These are phyloP conservation scores for Dichetophora obliterata DNA, from an alignment of 2,888 invertebrate species.

Conservation along the genomic window DNA sequence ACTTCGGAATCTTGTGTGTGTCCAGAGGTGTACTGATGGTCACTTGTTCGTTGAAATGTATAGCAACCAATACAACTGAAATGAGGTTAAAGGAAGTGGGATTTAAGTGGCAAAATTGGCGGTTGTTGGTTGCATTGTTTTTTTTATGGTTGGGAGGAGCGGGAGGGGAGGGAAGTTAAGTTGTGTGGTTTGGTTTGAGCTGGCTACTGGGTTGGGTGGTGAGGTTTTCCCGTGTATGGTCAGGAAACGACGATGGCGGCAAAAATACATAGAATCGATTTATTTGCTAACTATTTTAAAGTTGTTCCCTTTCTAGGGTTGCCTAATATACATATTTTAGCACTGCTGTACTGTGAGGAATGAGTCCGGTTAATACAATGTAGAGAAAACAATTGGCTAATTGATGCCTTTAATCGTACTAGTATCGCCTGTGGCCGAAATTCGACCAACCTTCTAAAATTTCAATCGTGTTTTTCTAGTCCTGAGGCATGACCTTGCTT, in stretches of 20 bases:
- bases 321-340: too few species aligned
- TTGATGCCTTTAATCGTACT: too few species aligned
- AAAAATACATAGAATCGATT: slow-evolving; percentile 19
- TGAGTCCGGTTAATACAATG: too few species aligned
- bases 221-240: slow-evolving; percentile 3
- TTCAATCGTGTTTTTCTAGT: too few species aligned
- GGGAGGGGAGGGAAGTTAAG: neutral
- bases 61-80: slow-evolving; percentile 49
- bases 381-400: too few species aligned
- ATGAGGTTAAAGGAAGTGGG: slow-evolving; percentile 67
- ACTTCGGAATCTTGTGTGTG: slow-evolving; percentile 7
- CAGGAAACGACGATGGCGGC: slow-evolving; percentile 14
- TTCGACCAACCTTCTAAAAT: too few species aligned
- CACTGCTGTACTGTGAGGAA: too few species aligned
- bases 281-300: slow-evolving; percentile 1
- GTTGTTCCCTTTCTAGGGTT: too few species aligned
- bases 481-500: too few species aligned
- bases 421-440: too few species aligned
- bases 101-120: slow-evolving; percentile 38
- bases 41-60: slow-evolving; percentile 30
- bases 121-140: slow-evolving; percentile 7
- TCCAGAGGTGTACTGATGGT: slow-evolving; percentile 19
- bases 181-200: neutral
- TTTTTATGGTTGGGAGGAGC: neutral
- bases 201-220: neutral